A percentile compares a stretch with the other conserved stretches of the same genome.
Evolutionary conservation across 2,797 vertebrate species (phyloP).

Genomic region (Pangasius krempfi): DNA sequence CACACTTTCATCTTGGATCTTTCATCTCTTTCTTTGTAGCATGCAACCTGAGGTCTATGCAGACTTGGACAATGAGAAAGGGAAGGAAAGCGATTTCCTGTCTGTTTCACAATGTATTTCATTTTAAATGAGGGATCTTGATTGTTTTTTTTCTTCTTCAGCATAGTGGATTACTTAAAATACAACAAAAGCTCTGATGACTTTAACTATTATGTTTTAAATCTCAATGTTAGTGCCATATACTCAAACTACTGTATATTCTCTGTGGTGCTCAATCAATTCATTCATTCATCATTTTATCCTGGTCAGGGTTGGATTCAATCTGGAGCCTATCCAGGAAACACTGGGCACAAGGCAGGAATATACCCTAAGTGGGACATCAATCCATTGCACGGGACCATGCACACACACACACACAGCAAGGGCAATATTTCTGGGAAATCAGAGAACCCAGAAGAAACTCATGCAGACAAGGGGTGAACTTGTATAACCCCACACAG

Average conservation of each 20-base stretch:
- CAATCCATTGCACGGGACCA: background rate
- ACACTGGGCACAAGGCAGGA: background rate
- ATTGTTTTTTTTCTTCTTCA: slow-evolving; percentile 12
- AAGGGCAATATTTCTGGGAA: background rate
- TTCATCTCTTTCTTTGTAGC: slow-evolving; percentile 74
- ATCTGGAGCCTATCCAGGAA: background rate
- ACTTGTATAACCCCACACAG: background rate
- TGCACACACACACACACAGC: background rate
- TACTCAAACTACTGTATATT: background rate
- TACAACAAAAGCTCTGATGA: slow-evolving; percentile 17
- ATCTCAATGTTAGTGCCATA: slow-evolving; percentile 8
- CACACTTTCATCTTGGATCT: slow-evolving; percentile 78
- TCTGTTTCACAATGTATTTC: slow-evolving; percentile 42
- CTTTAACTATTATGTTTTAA: slow-evolving; percentile 4
- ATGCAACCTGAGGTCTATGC: slow-evolving; percentile 66
- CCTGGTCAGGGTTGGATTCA: background rate
- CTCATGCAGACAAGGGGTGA: background rate
- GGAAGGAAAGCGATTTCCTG: slow-evolving; percentile 26
- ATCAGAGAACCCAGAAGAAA: background rate
- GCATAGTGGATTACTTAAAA: slow-evolving; percentile 2
- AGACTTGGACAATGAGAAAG: slow-evolving; percentile 33
- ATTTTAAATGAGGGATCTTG: slow-evolving; percentile 24
- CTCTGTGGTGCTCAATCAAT: background rate
- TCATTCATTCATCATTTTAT: background rate
- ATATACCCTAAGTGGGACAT: background rate